Evolutionary conservation across 2,888 invertebrate genomes (phyloP).

Genomic region (Phortica okadai): DNA sequence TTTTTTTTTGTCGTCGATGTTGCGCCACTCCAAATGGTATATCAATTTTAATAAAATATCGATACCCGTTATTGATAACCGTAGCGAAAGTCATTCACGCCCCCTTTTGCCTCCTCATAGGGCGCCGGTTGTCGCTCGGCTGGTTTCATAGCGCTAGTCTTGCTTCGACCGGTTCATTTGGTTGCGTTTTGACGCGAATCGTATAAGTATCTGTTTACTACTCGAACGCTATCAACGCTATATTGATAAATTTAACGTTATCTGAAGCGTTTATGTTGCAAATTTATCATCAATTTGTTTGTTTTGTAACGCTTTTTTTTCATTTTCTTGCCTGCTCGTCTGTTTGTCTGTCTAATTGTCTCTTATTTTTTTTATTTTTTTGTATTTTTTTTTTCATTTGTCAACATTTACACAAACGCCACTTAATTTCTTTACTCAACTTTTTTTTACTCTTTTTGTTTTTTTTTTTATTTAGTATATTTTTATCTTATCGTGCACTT

Average conservation of each 20-base stretch:
- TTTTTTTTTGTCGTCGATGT: slow-evolving; percentile 26
- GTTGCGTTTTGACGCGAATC: too few species aligned
- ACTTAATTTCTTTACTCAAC: slow-evolving; percentile 26
- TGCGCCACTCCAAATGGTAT: slow-evolving; percentile 42
- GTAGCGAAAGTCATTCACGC: slow-evolving; percentile 63
- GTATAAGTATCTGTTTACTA: background rate
- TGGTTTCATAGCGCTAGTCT: background rate
- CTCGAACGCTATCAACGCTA: slow-evolving; percentile 24
- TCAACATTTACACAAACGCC: slow-evolving; percentile 32
- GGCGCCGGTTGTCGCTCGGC: slow-evolving; percentile 1
- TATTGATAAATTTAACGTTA: slow-evolving; percentile 58
- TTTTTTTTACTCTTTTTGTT: slow-evolving; percentile 1
- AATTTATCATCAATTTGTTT: slow-evolving; percentile 54
- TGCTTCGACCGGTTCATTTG: too few species aligned
- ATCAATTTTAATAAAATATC: slow-evolving; percentile 71
- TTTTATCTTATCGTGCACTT: slow-evolving; percentile 5
- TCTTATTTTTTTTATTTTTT: background rate
- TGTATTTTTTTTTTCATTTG: slow-evolving; percentile 17
- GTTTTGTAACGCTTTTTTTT: background rate
- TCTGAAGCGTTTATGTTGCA: slow-evolving; percentile 46
- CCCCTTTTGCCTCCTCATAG: background rate
- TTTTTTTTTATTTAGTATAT: slow-evolving; percentile 2
- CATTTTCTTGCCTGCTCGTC: background rate
- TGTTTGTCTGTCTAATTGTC: background rate
- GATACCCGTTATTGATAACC: slow-evolving; percentile 69